Evolutionary conservation across 1,140 invertebrate species (phyloP).

Genomic region (Planococcus citri): DNA sequence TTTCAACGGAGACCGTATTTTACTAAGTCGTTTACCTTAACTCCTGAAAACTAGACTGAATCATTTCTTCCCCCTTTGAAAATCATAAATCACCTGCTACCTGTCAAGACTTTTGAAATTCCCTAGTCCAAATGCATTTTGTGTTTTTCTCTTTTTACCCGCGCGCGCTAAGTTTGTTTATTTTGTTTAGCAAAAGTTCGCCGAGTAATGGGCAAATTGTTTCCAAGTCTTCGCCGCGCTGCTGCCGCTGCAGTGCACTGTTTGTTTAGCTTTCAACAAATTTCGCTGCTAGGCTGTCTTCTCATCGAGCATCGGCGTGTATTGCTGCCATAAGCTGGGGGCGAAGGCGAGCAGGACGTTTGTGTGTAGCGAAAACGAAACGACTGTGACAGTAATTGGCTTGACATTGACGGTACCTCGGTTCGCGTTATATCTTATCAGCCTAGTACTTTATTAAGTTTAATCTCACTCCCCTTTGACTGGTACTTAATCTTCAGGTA

Average conservation of each 20-base stretch:
- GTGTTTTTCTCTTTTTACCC: not conserved
- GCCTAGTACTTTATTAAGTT: slow-evolving; percentile 15
- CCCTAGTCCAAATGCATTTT: slow-evolving; percentile 13
- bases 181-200: not conserved
- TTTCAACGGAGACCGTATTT: slow-evolving; percentile 14
- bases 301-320: not conserved
- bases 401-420: slow-evolving; percentile 12
- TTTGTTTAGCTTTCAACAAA: slow-evolving; percentile 17
- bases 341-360: not conserved
- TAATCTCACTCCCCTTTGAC: slow-evolving; percentile 9
- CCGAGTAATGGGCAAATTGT: slow-evolving; percentile 16
- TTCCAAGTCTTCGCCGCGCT: slow-evolving; percentile 13
- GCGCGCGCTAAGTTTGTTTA: not conserved
- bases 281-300: not conserved
- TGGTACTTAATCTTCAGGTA: slow-evolving; percentile 17
- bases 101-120: slow-evolving; percentile 19
- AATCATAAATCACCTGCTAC: slow-evolving; percentile 17
- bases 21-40: slow-evolving; percentile 20
- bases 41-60: slow-evolving; percentile 8
- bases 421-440: not conserved
- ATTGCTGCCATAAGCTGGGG: not conserved
- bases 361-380: slow-evolving; percentile 5
- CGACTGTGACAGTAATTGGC: slow-evolving; percentile 17
- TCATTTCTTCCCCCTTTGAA: slow-evolving; percentile 4
- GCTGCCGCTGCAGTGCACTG: too few relatives aligned